These are phyloP conservation scores for Patella depressa DNA, from an alignment of 2,888 invertebrate species.

Conservation along the genomic window DNA sequence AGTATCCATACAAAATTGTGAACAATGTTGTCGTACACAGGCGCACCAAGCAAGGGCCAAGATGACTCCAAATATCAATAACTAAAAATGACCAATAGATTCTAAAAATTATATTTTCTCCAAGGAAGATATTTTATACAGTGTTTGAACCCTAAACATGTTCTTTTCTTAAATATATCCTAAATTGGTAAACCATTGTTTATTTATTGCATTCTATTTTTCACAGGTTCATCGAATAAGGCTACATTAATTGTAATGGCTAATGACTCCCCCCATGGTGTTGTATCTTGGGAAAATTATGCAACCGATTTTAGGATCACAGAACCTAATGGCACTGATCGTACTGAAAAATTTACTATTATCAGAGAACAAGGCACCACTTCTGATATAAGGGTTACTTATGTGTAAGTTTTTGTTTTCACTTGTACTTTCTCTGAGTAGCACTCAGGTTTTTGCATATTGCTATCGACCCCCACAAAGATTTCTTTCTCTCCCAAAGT, in stretches of 20 bases:
- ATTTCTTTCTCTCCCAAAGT: too few relatives aligned
- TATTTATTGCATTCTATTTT: neutral
- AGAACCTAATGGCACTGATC: constrained; percentile 61
- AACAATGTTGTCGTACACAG: too few relatives aligned
- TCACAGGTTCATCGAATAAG: constrained; percentile 43
- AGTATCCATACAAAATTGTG: constrained; percentile 13
- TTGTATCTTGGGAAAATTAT: constrained; percentile 61
- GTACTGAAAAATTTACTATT: constrained; percentile 48
- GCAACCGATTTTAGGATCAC: constrained; percentile 33
- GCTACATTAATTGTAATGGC: constrained; percentile 62
- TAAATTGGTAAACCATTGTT: neutral
- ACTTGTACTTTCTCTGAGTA: too few relatives aligned
- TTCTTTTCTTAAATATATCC: neutral
- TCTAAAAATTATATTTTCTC: too few relatives aligned
- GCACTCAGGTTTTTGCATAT: too few relatives aligned
- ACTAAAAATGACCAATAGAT: too few relatives aligned
- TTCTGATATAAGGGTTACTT: constrained; percentile 59
- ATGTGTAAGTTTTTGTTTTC: constrained; percentile 51
- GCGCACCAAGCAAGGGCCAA: too few relatives aligned
- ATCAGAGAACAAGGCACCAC: constrained; percentile 62
- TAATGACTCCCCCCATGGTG: constrained; percentile 69
- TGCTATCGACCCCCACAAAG: too few relatives aligned
- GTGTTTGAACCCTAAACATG: too few relatives aligned
- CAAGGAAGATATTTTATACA: too few relatives aligned
- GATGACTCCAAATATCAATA: too few relatives aligned